These are phyloP conservation scores for Heteractis magnifica DNA, from an alignment of 92 coral and sea anemone species.

Conservation along the genomic window DNA sequence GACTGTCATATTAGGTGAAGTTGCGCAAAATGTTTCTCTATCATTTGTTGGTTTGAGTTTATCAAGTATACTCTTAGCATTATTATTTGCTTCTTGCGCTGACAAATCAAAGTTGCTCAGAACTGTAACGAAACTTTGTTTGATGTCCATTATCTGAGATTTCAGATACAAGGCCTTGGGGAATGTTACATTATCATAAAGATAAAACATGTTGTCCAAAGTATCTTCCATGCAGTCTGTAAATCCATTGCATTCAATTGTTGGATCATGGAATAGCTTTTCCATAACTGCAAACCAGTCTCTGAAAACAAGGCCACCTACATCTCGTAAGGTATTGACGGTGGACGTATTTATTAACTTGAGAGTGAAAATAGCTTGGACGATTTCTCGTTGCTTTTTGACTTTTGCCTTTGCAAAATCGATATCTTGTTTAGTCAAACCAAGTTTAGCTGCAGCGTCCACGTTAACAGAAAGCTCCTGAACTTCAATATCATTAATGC, in stretches of 20 bases:
- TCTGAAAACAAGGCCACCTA: constrained; percentile 37
- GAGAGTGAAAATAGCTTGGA: constrained; percentile 21
- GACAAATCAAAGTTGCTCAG: constrained; percentile 43
- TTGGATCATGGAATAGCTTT: constrained; percentile 46
- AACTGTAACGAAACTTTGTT: constrained; percentile 6
- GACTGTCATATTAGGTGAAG: constrained; percentile 67
- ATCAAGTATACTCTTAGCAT: constrained; percentile 39
- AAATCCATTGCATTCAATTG: constrained; percentile 66
- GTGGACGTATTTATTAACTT: constrained; percentile 32
- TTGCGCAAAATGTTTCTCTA: constrained; percentile 59
- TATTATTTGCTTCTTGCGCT: constrained; percentile 38
- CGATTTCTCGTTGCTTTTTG: constrained; percentile 35
- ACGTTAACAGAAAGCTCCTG: constrained; percentile 18
- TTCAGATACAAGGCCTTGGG: constrained; percentile 44
- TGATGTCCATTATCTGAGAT: constrained; percentile 19
- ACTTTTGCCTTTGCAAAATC: constrained; percentile 26
- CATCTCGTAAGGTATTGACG: constrained; percentile 37
- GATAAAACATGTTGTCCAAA: constrained; percentile 48
- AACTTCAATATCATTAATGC: constrained; percentile 9
- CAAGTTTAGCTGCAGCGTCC: constrained; percentile 38
- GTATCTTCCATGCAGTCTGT: constrained; percentile 56
- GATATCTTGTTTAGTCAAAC: constrained; percentile 31
- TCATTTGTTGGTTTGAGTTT: constrained; percentile 40
- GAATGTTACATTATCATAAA: constrained; percentile 54
- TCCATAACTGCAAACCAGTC: constrained; percentile 79